Evolutionary conservation across 30 jellyfish, hydroid and myxozoan genomes (phyloP).

Genomic region (Phacellophora camtschatica): DNA sequence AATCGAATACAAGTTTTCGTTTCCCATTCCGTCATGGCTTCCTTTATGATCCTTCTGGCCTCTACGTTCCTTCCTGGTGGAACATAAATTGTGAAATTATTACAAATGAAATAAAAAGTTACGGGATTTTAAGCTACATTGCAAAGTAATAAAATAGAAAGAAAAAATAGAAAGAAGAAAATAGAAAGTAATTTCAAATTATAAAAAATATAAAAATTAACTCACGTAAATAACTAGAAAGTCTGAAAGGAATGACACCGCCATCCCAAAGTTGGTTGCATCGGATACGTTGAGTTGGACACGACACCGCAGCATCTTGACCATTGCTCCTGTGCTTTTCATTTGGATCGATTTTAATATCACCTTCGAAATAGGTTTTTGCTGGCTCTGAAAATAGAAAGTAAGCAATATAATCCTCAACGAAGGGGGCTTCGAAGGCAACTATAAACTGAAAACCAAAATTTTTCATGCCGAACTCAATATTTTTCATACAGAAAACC

Average conservation of each 20-base stretch:
- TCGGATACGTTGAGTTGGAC: slow-evolving; percentile 13
- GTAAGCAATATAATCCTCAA: no score
- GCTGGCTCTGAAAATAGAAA: slow-evolving; percentile 12
- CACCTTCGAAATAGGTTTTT: slow-evolving; percentile 33
- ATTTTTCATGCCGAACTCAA: no score
- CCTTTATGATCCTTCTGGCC: slow-evolving; percentile 74
- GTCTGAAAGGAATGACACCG: slow-evolving; percentile 87
- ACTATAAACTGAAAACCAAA: no score
- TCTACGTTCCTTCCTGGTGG: slow-evolving; percentile 77
- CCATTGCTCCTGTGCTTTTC: slow-evolving; percentile 8
- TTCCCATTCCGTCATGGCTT: slow-evolving; percentile 98
- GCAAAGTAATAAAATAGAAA: no score
- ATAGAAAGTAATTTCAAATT: no score
- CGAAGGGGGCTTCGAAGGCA: no score
- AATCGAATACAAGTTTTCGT: slow-evolving; percentile 92
- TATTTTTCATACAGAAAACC: no score
- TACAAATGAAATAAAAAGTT: no score
- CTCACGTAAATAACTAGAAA: slow-evolving; percentile 79
- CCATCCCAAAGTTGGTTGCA: slow-evolving; percentile 90
- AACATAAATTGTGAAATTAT: no score
- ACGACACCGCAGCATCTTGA: slow-evolving; percentile 34
- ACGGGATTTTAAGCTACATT: no score
- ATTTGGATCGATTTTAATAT: slow-evolving; percentile 11
- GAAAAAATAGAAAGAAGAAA: no score
- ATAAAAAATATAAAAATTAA: no score